These are phyloP conservation scores for Lanius ludovicianus DNA, from an alignment of 2,113 vertebrate genomes.

Conservation along the genomic window DNA sequence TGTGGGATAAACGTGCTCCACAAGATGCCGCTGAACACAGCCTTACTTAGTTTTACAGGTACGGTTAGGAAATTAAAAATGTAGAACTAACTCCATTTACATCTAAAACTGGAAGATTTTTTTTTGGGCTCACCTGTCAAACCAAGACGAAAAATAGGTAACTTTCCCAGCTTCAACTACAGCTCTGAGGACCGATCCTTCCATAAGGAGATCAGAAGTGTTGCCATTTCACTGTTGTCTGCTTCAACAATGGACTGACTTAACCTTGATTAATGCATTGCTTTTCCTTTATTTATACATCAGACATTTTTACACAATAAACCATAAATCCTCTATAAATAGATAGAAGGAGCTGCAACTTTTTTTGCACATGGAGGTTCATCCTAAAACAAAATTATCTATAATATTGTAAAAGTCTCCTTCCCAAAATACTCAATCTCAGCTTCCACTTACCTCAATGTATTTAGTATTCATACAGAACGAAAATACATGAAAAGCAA, in stretches of 20 bases:
- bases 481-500: neutral
- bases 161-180: neutral
- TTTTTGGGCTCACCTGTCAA: neutral
- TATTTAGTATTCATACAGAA: neutral
- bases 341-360: neutral
- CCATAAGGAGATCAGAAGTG: neutral
- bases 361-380: neutral
- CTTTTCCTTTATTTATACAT: neutral
- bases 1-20: accelerated
- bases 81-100: neutral
- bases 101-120: neutral
- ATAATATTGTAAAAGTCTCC: neutral
- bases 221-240: neutral
- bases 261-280: neutral
- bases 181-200: neutral
- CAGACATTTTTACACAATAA: neutral
- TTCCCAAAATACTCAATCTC: neutral
- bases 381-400: neutral
- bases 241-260: neutral
- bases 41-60: neutral
- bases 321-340: neutral
- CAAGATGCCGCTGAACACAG: neutral
- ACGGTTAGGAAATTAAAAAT: neutral
- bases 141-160: neutral
- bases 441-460: neutral